phyloP scores from a whole-genome alignment of 2,797 vertebrate genomes.

The Cottoperca gobio region DNA sequence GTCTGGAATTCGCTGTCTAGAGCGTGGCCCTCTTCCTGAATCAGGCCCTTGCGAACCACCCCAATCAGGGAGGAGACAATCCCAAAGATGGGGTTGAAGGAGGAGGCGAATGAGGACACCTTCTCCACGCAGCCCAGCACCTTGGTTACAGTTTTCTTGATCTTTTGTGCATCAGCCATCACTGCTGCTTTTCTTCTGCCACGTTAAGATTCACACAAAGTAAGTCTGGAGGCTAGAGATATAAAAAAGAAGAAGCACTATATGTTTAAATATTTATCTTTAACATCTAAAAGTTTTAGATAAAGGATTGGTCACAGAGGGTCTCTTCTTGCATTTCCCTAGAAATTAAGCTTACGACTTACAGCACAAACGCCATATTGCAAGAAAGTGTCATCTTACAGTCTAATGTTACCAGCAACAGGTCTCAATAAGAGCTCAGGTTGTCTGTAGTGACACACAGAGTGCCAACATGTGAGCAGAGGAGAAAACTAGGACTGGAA shows the following conservation, averaged over 20 bases:
- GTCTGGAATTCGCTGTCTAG: constrained; percentile 80
- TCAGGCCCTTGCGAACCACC: constrained; percentile 81
- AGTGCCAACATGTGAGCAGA: background rate
- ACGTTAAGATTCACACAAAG: constrained; percentile 14
- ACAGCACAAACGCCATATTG: constrained; percentile 7
- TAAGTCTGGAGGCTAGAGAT: constrained; percentile 36
- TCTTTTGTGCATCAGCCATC: constrained; percentile 80
- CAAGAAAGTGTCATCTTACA: constrained; percentile 55
- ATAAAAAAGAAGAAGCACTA: background rate
- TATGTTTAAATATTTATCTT: background rate
- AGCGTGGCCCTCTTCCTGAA: constrained; percentile 67
- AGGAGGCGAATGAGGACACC: constrained; percentile 83
- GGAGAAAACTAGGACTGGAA: background rate
- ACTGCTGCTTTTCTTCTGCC: constrained; percentile 38
- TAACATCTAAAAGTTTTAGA: background rate
- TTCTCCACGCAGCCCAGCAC: constrained; percentile 83
- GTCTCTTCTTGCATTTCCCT: background rate
- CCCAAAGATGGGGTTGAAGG: constrained; percentile 86
- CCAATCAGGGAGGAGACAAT: constrained; percentile 83
- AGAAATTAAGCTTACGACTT: background rate
- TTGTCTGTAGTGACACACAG: background rate
- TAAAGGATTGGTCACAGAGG: background rate
- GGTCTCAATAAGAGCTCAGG: background rate
- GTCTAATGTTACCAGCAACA: constrained; percentile 34
- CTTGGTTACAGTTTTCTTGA: constrained; percentile 77